Percentiles rank a stretch among this genome's conserved stretches.
Conservation (phyloP, 2,888 invertebrate species). For the Melieria picta region DNA sequence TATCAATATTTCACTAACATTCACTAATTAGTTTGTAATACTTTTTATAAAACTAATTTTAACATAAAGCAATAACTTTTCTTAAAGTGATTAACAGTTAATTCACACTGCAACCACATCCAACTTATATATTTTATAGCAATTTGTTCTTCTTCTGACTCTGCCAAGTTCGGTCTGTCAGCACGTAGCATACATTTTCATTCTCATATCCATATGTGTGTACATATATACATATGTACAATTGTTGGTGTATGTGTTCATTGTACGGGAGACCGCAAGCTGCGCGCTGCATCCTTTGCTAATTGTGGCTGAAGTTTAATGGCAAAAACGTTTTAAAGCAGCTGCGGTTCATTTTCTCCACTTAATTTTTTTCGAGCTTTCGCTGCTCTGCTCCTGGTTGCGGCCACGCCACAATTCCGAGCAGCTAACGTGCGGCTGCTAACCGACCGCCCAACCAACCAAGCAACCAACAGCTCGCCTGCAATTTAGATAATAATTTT, state of each 20-base stretch:
- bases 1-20: no score
- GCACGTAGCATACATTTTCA: neutral
- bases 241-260: neutral
- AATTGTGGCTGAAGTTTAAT: conserved; percentile 43
- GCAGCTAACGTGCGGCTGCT: conserved; percentile 43
- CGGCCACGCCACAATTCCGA: conserved; percentile 23
- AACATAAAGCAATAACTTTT: no score
- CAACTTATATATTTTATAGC: no score
- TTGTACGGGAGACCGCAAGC: conserved; percentile 5
- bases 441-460: conserved; percentile 23
- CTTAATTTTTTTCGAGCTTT: neutral
- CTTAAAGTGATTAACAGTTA: neutral
- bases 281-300: conserved; percentile 32
- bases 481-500: conserved; percentile 58
- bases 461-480: conserved; percentile 48
- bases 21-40: no score
- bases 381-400: conserved; percentile 35
- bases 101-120: neutral
- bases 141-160: conserved; percentile 13
- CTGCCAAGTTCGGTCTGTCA: conserved; percentile 24
- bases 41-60: no score
- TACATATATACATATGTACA: neutral
- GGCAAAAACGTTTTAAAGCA: conserved; percentile 44
- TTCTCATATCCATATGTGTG: neutral
- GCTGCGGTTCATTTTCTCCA: conserved; percentile 39